Percentiles rank a stretch among this genome's conserved stretches.
Conservation (phyloP, 2,113 vertebrate genomes). For the Eublepharis macularius region DNA sequence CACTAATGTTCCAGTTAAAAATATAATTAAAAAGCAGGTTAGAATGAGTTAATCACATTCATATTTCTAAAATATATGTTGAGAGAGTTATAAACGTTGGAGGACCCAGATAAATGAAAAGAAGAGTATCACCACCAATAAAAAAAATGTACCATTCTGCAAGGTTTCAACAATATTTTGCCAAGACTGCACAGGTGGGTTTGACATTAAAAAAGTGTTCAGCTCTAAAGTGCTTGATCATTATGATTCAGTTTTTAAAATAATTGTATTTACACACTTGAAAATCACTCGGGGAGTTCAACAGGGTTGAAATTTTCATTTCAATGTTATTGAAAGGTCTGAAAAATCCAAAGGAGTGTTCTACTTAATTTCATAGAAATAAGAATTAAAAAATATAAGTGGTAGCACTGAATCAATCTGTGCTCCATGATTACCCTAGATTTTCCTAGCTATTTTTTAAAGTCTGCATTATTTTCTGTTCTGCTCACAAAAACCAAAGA, state of each 20-base stretch:
- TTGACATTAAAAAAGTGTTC: too few relatives aligned
- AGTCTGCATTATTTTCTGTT: neutral
- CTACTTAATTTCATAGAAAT: neutral
- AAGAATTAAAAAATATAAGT: conserved; percentile 25
- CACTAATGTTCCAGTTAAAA: too few relatives aligned
- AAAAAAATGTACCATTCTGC: neutral
- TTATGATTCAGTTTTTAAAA: too few relatives aligned
- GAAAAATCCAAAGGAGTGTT: neutral
- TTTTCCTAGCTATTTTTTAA: neutral
- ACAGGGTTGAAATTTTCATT: neutral
- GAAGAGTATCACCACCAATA: neutral
- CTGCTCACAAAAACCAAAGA: conserved; percentile 5
- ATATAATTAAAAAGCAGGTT: too few relatives aligned
- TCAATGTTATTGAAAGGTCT: neutral
- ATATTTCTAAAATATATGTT: too few relatives aligned
- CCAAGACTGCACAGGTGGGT: too few relatives aligned
- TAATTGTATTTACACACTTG: neutral
- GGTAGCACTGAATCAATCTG: neutral
- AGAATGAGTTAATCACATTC: too few relatives aligned
- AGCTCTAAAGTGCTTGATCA: too few relatives aligned
- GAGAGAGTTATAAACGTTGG: too few relatives aligned
- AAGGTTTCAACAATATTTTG: too few relatives aligned
- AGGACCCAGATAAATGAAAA: neutral
- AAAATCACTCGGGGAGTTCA: neutral
- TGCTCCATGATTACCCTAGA: conserved; percentile 10